Percentiles rank a stretch among this genome's conserved stretches.
These are phyloP conservation scores for Betta splendens DNA, from an alignment of 2,797 vertebrate genomes.

Conservation along the genomic window DNA sequence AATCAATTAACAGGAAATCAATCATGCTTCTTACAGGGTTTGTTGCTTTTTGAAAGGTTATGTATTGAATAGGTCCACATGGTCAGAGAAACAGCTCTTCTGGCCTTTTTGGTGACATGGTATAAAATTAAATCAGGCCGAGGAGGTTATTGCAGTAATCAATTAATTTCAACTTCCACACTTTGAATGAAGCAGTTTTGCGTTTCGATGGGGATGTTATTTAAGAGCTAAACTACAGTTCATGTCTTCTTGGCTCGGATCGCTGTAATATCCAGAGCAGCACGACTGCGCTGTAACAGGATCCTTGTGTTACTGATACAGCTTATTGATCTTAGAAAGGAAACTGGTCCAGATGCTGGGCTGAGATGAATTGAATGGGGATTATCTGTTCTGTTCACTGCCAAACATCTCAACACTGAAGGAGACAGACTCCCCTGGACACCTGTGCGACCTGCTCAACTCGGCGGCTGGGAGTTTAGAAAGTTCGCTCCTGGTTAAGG, in stretches of 20 bases:
- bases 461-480: background rate
- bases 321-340: slow-evolving; percentile 57
- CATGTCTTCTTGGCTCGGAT: slow-evolving; percentile 1
- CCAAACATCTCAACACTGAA: slow-evolving; percentile 17
- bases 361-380: slow-evolving; percentile 59
- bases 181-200: no score
- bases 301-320: slow-evolving; percentile 35
- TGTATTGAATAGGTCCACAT: background rate
- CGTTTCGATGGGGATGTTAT: no score
- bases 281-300: slow-evolving; percentile 5
- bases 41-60: background rate
- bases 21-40: background rate
- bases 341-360: slow-evolving; percentile 54
- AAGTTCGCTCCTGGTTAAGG: background rate
- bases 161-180: background rate
- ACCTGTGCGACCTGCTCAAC: background rate
- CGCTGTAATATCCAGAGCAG: background rate
- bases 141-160: no score
- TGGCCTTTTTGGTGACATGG: background rate
- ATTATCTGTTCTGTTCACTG: slow-evolving; percentile 49
- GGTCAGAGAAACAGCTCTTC: background rate
- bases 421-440: background rate
- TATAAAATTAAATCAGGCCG: no score
- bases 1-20: background rate
- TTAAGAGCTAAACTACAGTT: background rate